phyloP scores from a whole-genome alignment of 2,113 vertebrate species.

The Megaptera novaeangliae region DNA sequence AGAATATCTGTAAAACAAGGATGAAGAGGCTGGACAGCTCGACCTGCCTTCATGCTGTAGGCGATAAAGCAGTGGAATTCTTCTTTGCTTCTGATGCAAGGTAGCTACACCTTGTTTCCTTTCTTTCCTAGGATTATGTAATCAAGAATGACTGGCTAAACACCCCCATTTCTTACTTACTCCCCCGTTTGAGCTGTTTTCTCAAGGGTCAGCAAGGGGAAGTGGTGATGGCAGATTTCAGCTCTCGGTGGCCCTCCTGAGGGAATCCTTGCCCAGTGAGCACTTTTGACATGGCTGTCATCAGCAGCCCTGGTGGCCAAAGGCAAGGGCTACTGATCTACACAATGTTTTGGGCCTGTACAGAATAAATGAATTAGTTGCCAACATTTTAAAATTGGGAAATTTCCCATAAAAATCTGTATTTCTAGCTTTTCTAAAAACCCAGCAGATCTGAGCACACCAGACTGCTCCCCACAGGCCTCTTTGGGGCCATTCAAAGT shows the following conservation, averaged over 20 bases:
- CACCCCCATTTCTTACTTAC: background rate
- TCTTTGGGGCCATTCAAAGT: no score
- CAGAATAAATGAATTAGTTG: background rate
- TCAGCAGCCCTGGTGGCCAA: background rate
- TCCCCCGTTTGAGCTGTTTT: background rate
- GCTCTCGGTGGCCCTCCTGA: background rate
- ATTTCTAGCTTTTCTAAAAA: background rate
- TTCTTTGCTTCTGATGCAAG: slow-evolving; percentile 98
- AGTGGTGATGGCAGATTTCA: background rate
- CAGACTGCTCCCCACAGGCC: background rate
- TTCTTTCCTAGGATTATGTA: background rate
- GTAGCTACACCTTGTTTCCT: slow-evolving; percentile 71
- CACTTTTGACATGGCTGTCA: no score
- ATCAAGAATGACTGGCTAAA: background rate
- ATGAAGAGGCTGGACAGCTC: slow-evolving; percentile 83
- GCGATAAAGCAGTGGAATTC: slow-evolving; percentile 91
- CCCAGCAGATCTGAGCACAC: background rate
- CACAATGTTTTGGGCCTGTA: background rate
- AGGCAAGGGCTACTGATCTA: background rate
- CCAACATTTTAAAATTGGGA: background rate
- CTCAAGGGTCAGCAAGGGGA: background rate
- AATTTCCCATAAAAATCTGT: background rate
- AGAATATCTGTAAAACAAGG: slow-evolving; percentile 81
- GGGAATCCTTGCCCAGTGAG: background rate
- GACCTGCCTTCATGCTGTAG: slow-evolving; percentile 86